Conservation (phyloP, 2,888 invertebrate species). For the Perizoma affinitatum region DNA sequence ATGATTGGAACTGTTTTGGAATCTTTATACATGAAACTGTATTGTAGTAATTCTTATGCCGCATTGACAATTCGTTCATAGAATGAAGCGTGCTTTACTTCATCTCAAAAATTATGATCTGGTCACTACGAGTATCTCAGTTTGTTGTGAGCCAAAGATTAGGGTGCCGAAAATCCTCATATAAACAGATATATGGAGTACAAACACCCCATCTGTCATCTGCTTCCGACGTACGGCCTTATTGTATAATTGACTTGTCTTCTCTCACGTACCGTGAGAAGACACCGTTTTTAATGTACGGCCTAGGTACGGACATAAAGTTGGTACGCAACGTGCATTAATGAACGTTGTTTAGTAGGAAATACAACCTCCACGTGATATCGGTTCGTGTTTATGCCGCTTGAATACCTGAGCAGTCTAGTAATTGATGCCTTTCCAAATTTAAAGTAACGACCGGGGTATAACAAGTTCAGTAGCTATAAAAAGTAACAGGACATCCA, state of each 20-base stretch:
- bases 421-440: slow-evolving; percentile 30
- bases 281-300: slow-evolving; percentile 30
- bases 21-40: background rate
- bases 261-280: slow-evolving; percentile 38
- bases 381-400: slow-evolving; percentile 25
- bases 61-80: no score
- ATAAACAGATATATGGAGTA: slow-evolving; percentile 41
- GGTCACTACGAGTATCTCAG: slow-evolving; percentile 21
- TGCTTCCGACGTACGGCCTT: slow-evolving; percentile 59
- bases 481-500: slow-evolving; percentile 29
- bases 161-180: slow-evolving; percentile 44
- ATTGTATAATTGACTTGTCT: slow-evolving; percentile 67
- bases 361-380: slow-evolving; percentile 31
- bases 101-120: slow-evolving; percentile 6
- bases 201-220: slow-evolving; percentile 67
- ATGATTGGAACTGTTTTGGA: no score
- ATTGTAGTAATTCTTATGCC: background rate
- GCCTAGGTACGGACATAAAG: slow-evolving; percentile 27
- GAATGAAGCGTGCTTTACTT: no score
- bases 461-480: slow-evolving; percentile 18
- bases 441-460: slow-evolving; percentile 20
- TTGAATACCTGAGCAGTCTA: slow-evolving; percentile 30
- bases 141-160: slow-evolving; percentile 41
- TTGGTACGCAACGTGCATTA: slow-evolving; percentile 29
- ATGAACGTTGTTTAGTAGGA: slow-evolving; percentile 28